Base-by-base conservation (phyloP, 2,888 invertebrate genomes). In the Iselma pallidipennis region DNA sequence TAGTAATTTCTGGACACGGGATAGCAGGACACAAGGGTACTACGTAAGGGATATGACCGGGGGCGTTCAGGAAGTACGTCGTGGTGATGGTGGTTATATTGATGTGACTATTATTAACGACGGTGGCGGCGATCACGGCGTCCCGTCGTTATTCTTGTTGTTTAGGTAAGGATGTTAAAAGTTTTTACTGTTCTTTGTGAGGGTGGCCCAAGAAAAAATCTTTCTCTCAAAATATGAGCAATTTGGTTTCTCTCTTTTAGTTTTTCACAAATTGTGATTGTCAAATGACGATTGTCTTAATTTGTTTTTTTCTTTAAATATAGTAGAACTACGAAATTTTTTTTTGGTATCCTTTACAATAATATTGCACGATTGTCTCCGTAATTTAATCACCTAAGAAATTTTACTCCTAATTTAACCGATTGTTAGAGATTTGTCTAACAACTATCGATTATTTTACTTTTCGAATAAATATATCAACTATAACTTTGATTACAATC, bases 31-130 rank as follows among this genome's bases (percentile, higher is more conserved):
- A 81, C 76, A 80, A 72, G 80, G 82, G 82, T 76, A 82, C 81
- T 80, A 82, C 80, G 80, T 81, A 81, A 79, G 81, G 81, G 80
- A 80, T 77, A 77, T 81, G 81, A 73, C 80, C 75, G 80, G 81
- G 81, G 71, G 79, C 76, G 79, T 81, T 82, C 71, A 81, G 78
- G 77, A 80, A 82, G 79, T 81, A 82, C 82, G 82, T 82, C 81
- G 82, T 82, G 82, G 75, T 79, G 74, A 76, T 59, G 59, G 33
- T 59, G 53, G 45, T 45, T 37, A 37, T 37, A 9, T 57, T 54
- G 61, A 54, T 57, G 57, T 57, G 42, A 55, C 28, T 25, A 42
- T 16, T 48, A 49, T 50, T 60, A 42, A 28, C 31, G 45, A 48
- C 55, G 58, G 57, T 49, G 51, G 23, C 54, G 61, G 4, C 19